Conservation (phyloP, 2,113 vertebrate species). For the Lophura nycthemera region DNA sequence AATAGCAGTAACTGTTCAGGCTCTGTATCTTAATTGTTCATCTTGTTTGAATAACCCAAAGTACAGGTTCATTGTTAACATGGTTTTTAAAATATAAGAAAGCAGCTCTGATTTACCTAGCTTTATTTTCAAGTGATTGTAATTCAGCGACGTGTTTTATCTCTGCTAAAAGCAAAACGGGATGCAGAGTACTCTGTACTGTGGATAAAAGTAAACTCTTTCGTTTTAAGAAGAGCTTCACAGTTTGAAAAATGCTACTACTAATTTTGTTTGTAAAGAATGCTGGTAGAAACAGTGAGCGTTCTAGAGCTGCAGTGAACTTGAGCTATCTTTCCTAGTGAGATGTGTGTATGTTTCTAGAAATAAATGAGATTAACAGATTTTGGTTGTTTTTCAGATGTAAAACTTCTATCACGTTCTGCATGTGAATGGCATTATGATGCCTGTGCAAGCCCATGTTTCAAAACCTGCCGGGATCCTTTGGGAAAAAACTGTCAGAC, state of each 20-base stretch:
- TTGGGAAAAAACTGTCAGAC: conserved; percentile 80
- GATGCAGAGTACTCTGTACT: background rate
- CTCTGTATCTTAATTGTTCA: background rate
- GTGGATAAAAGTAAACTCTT: background rate
- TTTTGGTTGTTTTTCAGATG: conserved; percentile 72
- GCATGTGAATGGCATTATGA: conserved; percentile 93
- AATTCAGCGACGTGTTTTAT: background rate
- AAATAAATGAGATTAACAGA: background rate
- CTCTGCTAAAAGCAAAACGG: background rate
- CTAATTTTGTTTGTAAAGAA: background rate
- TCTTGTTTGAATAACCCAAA: background rate
- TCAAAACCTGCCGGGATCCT: conserved; percentile 92
- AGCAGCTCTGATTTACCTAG: background rate
- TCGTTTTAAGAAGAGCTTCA: background rate
- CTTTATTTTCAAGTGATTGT: background rate
- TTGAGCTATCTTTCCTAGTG: background rate
- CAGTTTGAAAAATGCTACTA: background rate
- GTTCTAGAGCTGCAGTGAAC: background rate
- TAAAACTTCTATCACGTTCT: conserved; percentile 72
- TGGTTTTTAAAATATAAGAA: background rate
- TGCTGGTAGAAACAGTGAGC: background rate
- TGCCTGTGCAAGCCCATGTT: conserved; percentile 89
- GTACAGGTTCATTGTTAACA: background rate
- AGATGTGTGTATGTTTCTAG: background rate
- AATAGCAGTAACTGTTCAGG: background rate